Evolutionary conservation across 2,113 vertebrate species (phyloP), one percentile per base, ranked within the genome.

Genomic region (Pachyramphus minor): DNA sequence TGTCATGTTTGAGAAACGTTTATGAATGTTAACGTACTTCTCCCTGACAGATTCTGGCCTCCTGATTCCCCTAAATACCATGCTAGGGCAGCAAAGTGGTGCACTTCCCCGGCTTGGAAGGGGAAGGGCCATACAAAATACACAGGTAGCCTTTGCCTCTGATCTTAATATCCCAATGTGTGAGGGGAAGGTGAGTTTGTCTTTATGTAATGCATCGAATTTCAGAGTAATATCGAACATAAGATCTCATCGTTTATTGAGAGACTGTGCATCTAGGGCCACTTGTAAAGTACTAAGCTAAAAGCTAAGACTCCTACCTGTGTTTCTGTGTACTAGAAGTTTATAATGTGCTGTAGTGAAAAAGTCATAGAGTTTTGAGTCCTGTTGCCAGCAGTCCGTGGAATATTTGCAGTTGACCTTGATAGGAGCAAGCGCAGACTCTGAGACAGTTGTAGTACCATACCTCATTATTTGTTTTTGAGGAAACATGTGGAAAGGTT

Each of bases 181-280:
- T 47, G 37, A 77, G 33, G 33, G 27, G 41, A 56, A 50, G 28
- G n/a, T 42, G 69, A 69, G 22, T 60, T 76, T 77, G 24, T 52
- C 80, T 84, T 89, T 33, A 21, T 23, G 37, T 41, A 44, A 35
- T 0, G 0, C 45, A 45, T 47, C 56, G 37, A 17, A 67, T 81
- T 84, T 50, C 58, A 81, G 27, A n/a, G 25, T 19, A 55, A 39
- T 22, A 66, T 22, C 0, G 0, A 72, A 74, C 37, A 41, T 14
- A 63, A 42, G 14, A 39, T 45, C 17, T 69, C 24, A 6, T 44
- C 6, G 19, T 59, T 75, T 64, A 27, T 27, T 68, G 53, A 75
- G 52, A 59, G 52, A 63, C 33, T 6, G 1, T 35, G 24, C 11
- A 45, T 66, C 78, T 50, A 60, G 33, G 27, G 22, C 64, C 28